These are phyloP conservation scores for Planiliza haematocheilus DNA, from an alignment of 2,113 vertebrate genomes.

Conservation along the genomic window DNA sequence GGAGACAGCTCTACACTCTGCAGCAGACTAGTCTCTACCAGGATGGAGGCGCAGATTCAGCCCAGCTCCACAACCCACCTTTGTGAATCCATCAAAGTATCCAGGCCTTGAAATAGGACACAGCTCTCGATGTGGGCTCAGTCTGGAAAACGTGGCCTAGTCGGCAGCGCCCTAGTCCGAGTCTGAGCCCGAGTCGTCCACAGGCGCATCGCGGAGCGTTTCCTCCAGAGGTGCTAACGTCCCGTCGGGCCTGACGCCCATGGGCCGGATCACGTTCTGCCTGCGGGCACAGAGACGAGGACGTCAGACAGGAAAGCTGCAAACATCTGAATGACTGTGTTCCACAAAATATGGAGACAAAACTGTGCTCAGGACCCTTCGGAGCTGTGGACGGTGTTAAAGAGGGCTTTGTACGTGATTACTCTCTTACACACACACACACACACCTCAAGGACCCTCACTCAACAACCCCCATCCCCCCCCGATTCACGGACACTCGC, in stretches of 20 bases:
- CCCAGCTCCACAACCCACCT: conserved; percentile 13
- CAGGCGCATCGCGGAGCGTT: conserved; percentile 82
- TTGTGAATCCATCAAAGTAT: conserved; percentile 1
- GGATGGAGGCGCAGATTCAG: neutral
- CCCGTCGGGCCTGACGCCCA: conserved; percentile 94
- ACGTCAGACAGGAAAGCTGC: neutral
- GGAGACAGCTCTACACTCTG: neutral
- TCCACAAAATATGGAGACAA: neutral
- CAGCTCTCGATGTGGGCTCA: conserved; percentile 37
- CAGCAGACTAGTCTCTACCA: neutral
- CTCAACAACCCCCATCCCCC: conserved; percentile 49
- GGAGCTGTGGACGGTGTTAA: conserved; percentile 10
- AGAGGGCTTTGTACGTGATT: conserved; percentile 60
- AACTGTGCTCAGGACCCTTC: conserved; percentile 8
- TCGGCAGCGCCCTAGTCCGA: conserved; percentile 85
- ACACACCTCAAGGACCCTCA: conserved; percentile 78
- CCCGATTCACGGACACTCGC: conserved; percentile 69
- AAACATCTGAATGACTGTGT: neutral
- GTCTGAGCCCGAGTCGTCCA: conserved; percentile 89
- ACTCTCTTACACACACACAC: conserved; percentile 66
- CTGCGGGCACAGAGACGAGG: conserved; percentile 81
- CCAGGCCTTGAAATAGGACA: conserved; percentile 47
- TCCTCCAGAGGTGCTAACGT: conserved; percentile 94
- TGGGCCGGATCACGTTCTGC: conserved; percentile 94
- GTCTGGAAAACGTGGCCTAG: conserved; percentile 24